Base-by-base conservation (phyloP, 1,140 invertebrate genomes). In the Ditylenchus dipsaci region DNA sequence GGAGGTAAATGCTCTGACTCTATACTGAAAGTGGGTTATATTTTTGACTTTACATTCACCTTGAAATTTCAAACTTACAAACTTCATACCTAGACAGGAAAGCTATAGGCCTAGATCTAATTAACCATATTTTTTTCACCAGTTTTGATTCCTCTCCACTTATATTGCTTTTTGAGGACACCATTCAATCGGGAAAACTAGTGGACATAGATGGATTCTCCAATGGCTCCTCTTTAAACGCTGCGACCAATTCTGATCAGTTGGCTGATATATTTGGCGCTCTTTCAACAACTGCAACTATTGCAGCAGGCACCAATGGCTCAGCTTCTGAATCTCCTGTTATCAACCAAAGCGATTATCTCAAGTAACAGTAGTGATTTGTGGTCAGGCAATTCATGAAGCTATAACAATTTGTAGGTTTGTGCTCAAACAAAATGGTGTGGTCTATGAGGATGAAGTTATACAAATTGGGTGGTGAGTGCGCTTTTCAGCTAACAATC, bases 361-460 rank as follows among this genome's bases (percentile, higher is more conserved):
- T 69, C 45, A 71, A 71, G 69, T 71, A 53, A 19, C n/a, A n/a
- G n/a, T n/a, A n/a, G n/a, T n/a, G 33, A 5, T 38, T 38, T 38
- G 3, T 38, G 11, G 33, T 38, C 11, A 38, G 11, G 11, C 33
- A 11, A 38, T 38, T 11, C 33, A 11, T 38, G 11, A 3, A 38
- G 11, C 33, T 11, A 38, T n/a, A 38, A 38, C 11, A 5, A 3
- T 56, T 56, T 23, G 21, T 27, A 91, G 90, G 83, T 95, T 97
- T 84, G 88, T 97, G 57, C 95, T 92, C 84, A 97, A 97, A 86
- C 93, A 93, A 81, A 95, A 94, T 85, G 96, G 95, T 33, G 91
- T 98, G 29, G 87, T 98, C 13, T 98, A 94, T 86, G 95, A 99
- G 86, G 97, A 95, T 86, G 93, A 97, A 80, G 86, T 97, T 57